Evolutionary conservation across 2,113 vertebrate species (phyloP), one percentile per base, ranked within the genome.

Genomic region (Elaphurus davidianus): DNA sequence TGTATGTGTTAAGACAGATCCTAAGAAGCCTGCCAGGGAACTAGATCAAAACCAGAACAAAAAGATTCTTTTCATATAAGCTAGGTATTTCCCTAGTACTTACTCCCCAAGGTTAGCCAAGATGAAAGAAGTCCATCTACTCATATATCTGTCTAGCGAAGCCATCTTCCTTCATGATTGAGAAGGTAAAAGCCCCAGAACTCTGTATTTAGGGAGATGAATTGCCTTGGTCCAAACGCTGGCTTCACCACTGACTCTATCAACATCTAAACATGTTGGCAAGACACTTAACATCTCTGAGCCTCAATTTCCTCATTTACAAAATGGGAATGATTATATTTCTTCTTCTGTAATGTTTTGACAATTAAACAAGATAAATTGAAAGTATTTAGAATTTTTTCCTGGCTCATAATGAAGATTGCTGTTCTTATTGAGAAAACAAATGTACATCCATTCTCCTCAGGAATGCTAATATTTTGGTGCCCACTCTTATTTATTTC

Each of bases 1-100:
- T 74, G 93, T 89, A 97, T 62, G 3, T 94, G 78, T 91, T 97
- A 93, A 98, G 94, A 94, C 93, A 93, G 96, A 94, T 91, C 93
- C 93, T 83, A 87, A 87, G 59, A 81, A 95, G 94, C 5, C 88
- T 97, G 81, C 95, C 97, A 96, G 82, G 59, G 92, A 95, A 93
- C 36, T 57, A 89, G 96, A 97, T 97, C 93, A 97, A 98, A 98
- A 98, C 60, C 97, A 97, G 82, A 81, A 85, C 86, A 96, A 94
- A 85, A 95, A 87, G 76, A 97, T 96, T 98, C 40, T 91, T 98
- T 97, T 97, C 64, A 84, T 96, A 92, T 81, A 97, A 97, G 43
- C 54, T 94, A 90, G 94, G 50, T 94, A 94, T 96, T 98, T 98
- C 94, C 87, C 90, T 76, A 96, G 90, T n/a, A 52, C 81, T 92